phyloP scores from a whole-genome alignment of 2,797 vertebrate species.

The Myotis myotis region DNA sequence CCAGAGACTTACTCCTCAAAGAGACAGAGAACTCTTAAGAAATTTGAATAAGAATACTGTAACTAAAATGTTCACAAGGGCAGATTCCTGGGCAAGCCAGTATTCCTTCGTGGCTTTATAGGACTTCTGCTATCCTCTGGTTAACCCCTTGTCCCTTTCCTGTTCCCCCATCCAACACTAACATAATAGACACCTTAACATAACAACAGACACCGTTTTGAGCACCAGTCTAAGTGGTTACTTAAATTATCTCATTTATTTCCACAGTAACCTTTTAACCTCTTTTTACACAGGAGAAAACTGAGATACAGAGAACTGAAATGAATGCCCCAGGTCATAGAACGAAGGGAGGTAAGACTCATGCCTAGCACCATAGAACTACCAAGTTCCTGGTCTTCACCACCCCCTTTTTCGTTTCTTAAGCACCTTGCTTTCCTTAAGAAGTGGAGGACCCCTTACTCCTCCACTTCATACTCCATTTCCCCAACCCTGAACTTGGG shows the following conservation, averaged over 20 bases:
- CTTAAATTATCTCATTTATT: conserved; percentile 14
- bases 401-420: neutral
- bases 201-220: neutral
- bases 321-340: neutral
- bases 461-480: neutral
- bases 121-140: neutral
- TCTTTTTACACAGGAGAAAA: neutral
- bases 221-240: neutral
- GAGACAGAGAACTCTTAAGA: conserved; percentile 21
- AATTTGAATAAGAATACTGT: neutral
- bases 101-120: neutral
- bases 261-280: neutral
- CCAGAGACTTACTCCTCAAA: neutral
- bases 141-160: neutral
- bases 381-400: neutral
- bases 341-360: neutral
- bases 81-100: neutral
- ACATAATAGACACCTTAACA: neutral
- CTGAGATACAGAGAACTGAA: neutral
- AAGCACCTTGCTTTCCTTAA: neutral
- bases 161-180: neutral
- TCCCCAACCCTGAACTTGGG: neutral
- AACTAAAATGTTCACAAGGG: conserved; percentile 4
- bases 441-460: neutral
- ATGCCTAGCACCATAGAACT: neutral